A percentile compares a stretch with the other conserved stretches of the same genome.
These are phyloP conservation scores for Silurus asotus DNA, from an alignment of 2,113 vertebrate genomes.

Conservation along the genomic window DNA sequence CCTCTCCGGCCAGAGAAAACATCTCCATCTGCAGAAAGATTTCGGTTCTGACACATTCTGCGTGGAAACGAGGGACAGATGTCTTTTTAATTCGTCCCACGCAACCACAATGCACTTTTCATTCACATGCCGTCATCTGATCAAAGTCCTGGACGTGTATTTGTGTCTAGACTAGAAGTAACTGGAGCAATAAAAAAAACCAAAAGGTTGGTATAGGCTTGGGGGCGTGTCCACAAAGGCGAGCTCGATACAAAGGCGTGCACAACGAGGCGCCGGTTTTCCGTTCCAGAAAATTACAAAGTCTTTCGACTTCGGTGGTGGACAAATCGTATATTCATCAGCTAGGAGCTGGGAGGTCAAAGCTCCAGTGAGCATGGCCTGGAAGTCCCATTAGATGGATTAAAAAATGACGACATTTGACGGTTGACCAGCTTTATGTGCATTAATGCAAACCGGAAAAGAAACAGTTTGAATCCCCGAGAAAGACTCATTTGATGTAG, in stretches of 20 bases:
- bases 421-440: neutral
- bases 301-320: neutral
- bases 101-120: constrained; percentile 57
- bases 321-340: neutral
- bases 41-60: constrained; percentile 69
- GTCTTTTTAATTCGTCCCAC: constrained; percentile 69
- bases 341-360: neutral
- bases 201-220: neutral
- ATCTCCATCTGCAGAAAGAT: constrained; percentile 75
- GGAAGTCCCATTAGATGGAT: neutral
- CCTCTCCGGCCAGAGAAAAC: constrained; percentile 69
- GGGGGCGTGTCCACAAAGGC: neutral
- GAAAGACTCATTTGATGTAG: neutral
- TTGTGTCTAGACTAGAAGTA: neutral
- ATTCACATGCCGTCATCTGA: constrained; percentile 38
- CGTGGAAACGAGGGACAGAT: constrained; percentile 63
- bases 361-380: neutral
- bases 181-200: neutral
- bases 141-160: neutral
- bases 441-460: neutral
- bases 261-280: neutral
- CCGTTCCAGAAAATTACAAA: constrained; percentile 1
- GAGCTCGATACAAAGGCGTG: neutral
- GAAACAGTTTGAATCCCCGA: neutral
- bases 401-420: neutral